phyloP scores from a whole-genome alignment of 2,797 vertebrate genomes.

The Tenualosa thibaudeaui region DNA sequence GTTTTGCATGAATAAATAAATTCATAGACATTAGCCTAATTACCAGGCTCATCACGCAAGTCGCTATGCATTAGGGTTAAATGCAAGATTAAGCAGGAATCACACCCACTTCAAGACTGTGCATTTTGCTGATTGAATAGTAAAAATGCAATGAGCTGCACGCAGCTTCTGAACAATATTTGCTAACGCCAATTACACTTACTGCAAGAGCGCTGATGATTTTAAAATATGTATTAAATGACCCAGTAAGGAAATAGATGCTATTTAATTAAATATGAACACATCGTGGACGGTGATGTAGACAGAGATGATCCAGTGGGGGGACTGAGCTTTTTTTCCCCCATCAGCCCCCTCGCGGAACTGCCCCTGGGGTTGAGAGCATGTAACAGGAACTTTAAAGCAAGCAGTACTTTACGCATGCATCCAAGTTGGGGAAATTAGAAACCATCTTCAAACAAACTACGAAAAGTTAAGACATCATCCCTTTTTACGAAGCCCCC shows the following conservation, averaged over 20 bases:
- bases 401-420: not conserved
- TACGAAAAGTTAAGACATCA: not conserved
- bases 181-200: not conserved
- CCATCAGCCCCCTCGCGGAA: not conserved
- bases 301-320: not conserved
- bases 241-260: conserved; percentile 11
- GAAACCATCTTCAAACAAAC: conserved; percentile 14
- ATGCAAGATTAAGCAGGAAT: conserved; percentile 56
- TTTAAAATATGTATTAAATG: not conserved
- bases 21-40: conserved; percentile 37
- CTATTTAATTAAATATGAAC: conserved; percentile 5
- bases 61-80: conserved; percentile 52
- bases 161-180: not conserved
- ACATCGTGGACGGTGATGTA: not conserved
- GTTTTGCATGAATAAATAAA: conserved; percentile 44
- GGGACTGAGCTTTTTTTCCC: not conserved
- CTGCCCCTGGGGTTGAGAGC: not conserved
- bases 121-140: conserved; percentile 16
- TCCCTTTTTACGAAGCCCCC: not conserved
- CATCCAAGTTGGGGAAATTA: not conserved
- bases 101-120: conserved; percentile 46
- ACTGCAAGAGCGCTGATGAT: not conserved
- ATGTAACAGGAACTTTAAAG: conserved; percentile 5
- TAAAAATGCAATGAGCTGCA: not conserved
- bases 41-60: conserved; percentile 24